A percentile compares a stretch with the other conserved stretches of the same genome.
These are phyloP conservation scores for Lophotis ruficrista DNA, from an alignment of 2,113 vertebrate genomes.

Conservation along the genomic window DNA sequence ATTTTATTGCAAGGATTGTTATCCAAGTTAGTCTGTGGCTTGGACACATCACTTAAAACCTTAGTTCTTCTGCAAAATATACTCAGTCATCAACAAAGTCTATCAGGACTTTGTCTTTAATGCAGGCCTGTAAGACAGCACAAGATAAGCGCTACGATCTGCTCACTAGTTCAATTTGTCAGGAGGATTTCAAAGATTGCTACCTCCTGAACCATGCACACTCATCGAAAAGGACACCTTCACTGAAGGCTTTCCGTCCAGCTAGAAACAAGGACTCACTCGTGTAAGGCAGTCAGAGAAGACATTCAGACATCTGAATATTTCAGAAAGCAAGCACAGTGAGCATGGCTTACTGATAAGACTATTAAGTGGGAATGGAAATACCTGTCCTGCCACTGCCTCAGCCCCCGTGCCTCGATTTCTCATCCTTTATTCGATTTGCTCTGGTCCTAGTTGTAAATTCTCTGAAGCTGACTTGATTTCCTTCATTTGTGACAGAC, in stretches of 20 bases:
- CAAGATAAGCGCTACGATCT: neutral
- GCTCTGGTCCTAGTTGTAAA: neutral
- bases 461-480: neutral
- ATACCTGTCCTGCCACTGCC: neutral
- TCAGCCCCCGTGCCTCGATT: neutral
- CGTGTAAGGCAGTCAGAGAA: neutral
- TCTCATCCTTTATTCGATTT: neutral
- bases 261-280: neutral
- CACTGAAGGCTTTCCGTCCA: neutral
- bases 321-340: neutral
- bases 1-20: neutral
- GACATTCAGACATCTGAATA: neutral
- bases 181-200: neutral
- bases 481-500: neutral
- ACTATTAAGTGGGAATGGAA: neutral
- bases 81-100: neutral
- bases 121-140: neutral
- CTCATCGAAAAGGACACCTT: neutral
- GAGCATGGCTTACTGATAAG: neutral
- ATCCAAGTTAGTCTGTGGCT: constrained; percentile 15
- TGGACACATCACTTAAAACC: neutral
- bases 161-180: neutral
- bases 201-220: neutral
- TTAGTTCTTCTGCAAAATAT: neutral
- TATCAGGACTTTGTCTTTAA: neutral